Conservation (phyloP, 2,888 invertebrate species). For the Argynnis bischoffii region DNA sequence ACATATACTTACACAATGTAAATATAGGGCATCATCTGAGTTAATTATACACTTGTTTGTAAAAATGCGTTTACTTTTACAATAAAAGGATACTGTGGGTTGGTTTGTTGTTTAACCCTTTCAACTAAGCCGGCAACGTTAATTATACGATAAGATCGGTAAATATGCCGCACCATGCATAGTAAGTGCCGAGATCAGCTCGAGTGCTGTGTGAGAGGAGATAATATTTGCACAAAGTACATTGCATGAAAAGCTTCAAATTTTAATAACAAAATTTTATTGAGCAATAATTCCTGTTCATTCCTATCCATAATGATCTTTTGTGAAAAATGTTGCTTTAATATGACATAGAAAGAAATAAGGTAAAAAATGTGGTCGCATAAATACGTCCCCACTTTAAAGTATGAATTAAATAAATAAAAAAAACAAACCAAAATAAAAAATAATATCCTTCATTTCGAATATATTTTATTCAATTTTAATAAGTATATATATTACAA, state of each 20-base stretch:
- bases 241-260: background rate
- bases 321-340: too few species aligned
- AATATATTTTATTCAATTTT: too few species aligned
- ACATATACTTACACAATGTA: too few species aligned
- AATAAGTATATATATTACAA: too few species aligned
- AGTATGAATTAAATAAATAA: too few species aligned
- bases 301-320: too few species aligned
- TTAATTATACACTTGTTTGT: background rate
- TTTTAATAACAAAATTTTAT: background rate
- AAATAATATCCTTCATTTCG: too few species aligned
- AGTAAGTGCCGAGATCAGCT: constrained; percentile 16
- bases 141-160: constrained; percentile 27
- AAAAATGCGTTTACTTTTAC: constrained; percentile 12
- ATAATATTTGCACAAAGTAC: constrained; percentile 11
- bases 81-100: constrained; percentile 1
- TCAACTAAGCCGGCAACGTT: constrained; percentile 16
- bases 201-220: constrained; percentile 8
- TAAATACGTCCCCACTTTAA: too few species aligned
- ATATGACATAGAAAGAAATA: too few species aligned
- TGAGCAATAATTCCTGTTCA: too few species aligned
- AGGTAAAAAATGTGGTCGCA: too few species aligned
- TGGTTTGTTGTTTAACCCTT: constrained; percentile 17
- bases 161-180: constrained; percentile 20
- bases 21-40: background rate
- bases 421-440: too few species aligned